Base-by-base conservation (phyloP, 2,888 invertebrate species). In the Portevinia maculata region DNA sequence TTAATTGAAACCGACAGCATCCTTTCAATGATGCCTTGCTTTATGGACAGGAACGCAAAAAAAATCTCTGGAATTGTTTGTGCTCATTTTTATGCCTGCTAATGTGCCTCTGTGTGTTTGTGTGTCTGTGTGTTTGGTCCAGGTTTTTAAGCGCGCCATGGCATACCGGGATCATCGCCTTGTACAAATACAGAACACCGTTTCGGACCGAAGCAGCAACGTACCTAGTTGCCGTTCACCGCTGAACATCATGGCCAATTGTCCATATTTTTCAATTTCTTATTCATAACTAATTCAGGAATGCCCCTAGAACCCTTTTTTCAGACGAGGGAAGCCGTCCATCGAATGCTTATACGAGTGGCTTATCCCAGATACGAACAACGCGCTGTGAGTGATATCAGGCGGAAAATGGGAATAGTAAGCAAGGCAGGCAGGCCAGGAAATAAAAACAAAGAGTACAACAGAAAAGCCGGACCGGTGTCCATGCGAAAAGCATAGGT, bases 271-370 rank as follows among this genome's bases (percentile, higher is more conserved):
- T 84, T 79, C 84, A 85, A 85, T 85, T 79, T 70, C 85, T 84
- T 84, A 85, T 85, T 85, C 79, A 85, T 84, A 84, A 85, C 85
- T 84, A 85, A 85, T 84, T 84, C 84, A 84, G 76, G 76, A 83
- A 78, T 76, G 57, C 83, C 60, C 65, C 46, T 71, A 62, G 71
- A 83, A 83, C 83, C 83, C 83, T 73, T 83, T 83, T 81, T 71
- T 74, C 60, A 52, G 37, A 17, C 67, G 8, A 67, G 67, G 75
- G 73, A 59, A 44, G 59, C 62, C 62, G 69, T 69, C 74, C 55
- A 52, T 37, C 46, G 52, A 69, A 48, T 39, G 48, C 39, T 44
- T 24, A 32, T 60, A 69, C 50, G 76, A 73, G 64, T 52, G 50
- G 81, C 71, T 83, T 76, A 83, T 76, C 81, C 65, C 71, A 76